Evolutionary conservation across 2,888 invertebrate species (phyloP).

Genomic region (Allygus modestus): DNA sequence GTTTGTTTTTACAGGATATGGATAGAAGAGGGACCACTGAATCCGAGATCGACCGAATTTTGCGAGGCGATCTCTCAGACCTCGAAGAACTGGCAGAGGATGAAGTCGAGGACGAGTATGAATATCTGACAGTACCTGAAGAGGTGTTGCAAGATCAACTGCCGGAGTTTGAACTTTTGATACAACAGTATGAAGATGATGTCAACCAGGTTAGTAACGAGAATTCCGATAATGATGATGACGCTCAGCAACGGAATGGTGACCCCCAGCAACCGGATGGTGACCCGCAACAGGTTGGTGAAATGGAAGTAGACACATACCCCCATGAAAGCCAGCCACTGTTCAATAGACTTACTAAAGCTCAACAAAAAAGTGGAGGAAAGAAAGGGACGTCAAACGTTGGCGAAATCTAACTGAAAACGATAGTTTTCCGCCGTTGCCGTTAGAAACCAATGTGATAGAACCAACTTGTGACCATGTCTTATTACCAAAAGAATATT

Average conservation of each 20-base stretch:
- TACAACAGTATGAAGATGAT: not conserved
- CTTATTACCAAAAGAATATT: not conserved
- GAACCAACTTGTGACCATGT: not conserved
- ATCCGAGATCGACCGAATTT: not conserved
- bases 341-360: not conserved
- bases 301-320: slow-evolving; percentile 10
- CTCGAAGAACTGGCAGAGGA: not conserved
- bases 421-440: not conserved
- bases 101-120: not conserved
- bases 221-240: not conserved
- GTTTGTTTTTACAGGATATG: not conserved
- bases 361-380: not conserved
- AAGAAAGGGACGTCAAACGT: not conserved
- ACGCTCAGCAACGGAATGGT: not conserved
- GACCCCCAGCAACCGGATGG: not conserved
- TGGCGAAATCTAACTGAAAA: not conserved
- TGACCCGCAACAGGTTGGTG: not conserved
- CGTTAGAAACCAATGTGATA: not conserved
- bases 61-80: slow-evolving; percentile 17
- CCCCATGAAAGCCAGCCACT: not conserved
- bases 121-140: not conserved
- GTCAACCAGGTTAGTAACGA: slow-evolving; percentile 1
- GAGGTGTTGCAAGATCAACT: not conserved
- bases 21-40: not conserved
- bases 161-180: not conserved